Evolutionary conservation across 2,888 invertebrate species (phyloP).

Genomic region (Serripes groenlandicus): DNA sequence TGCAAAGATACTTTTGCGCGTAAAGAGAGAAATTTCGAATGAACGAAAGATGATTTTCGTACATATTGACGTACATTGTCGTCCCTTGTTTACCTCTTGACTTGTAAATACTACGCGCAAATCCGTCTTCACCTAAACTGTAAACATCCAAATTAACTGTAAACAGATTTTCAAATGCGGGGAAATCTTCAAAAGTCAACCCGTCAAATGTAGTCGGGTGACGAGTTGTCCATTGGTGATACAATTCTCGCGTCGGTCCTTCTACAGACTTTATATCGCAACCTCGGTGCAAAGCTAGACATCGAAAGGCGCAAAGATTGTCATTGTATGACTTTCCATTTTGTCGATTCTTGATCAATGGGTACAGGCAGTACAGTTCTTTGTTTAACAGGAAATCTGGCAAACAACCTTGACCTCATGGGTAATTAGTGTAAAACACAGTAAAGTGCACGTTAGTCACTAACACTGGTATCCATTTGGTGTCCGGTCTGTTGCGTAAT

Average conservation of each 20-base stretch:
- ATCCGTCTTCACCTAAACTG: too few species aligned
- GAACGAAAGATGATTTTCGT: conserved; percentile 46
- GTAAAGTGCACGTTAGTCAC: conserved; percentile 56
- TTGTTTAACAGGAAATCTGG: conserved; percentile 38
- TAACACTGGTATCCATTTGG: conserved; percentile 61
- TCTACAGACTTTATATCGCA: conserved; percentile 39
- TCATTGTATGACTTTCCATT: conserved; percentile 35
- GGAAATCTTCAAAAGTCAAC: too few species aligned
- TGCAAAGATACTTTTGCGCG: conserved; percentile 42
- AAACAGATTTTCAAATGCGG: too few species aligned
- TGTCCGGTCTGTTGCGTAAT: conserved; percentile 44
- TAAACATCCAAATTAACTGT: too few species aligned
- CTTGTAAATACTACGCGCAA: too few species aligned
- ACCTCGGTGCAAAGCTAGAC: conserved; percentile 42
- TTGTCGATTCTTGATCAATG: conserved; percentile 44
- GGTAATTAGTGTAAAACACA: conserved; percentile 31
- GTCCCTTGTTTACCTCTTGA: conserved; percentile 9
- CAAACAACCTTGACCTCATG: conserved; percentile 37
- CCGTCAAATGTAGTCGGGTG: too few species aligned
- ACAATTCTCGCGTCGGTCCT: conserved; percentile 14
- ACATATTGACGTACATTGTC: conserved; percentile 45
- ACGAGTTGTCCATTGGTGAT: conserved; percentile 24
- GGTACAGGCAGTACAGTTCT: conserved; percentile 30
- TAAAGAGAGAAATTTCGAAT: conserved; percentile 28
- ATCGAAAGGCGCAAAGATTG: conserved; percentile 56